Evolutionary conservation across 2,797 vertebrate species (phyloP), one percentile per base, ranked within the genome.

Genomic region (Syndactyla subalaris): DNA sequence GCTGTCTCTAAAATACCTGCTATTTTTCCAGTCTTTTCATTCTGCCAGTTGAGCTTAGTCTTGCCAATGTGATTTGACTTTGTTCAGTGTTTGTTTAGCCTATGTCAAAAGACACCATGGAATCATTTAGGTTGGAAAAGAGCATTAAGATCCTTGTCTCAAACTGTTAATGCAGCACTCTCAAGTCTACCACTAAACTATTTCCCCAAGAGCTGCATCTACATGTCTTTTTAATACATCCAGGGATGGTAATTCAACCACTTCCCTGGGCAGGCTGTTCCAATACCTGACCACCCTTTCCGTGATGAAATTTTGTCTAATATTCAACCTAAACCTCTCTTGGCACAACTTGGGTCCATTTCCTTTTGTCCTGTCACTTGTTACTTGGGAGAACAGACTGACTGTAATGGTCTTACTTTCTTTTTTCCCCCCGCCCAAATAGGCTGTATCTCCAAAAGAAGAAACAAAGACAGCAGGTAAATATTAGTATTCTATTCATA

Each of bases 371-470:
- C 39, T 78, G 19, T 78, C 27, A 12, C 15, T 68, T 68, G 9
- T 54, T 73, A 66, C 30, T 16, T 67, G 22, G 54, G 39, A 67
- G 23, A 66, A 78, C 5, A 66, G 46, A 45, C 15, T 89, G 51
- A 78, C 34, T 93, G 20, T 54, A 78, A 3, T 68, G 27, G 30
- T 85, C 22, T 78, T 70, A 65, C 0, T 6, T 24, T 41, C 27
- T 29, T 63, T 19, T 80, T 76, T 62, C 73, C 65, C 14, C 39
- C 34, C 68, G 67, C 55, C 59, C 17, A 17, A 93, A 93, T 96
- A 99, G 99, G 96, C 98, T 30, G 96, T 98, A 12, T 99, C 99
- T 72, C 99, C 99, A 39, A 99, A 99, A 98, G 99, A 99, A 89
- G 99, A 99, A 97, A 98, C 97, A 80, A 99, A 99, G 96, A 68